Conservation (phyloP, 2,113 vertebrate species). For the Megaceryle torquata region DNA sequence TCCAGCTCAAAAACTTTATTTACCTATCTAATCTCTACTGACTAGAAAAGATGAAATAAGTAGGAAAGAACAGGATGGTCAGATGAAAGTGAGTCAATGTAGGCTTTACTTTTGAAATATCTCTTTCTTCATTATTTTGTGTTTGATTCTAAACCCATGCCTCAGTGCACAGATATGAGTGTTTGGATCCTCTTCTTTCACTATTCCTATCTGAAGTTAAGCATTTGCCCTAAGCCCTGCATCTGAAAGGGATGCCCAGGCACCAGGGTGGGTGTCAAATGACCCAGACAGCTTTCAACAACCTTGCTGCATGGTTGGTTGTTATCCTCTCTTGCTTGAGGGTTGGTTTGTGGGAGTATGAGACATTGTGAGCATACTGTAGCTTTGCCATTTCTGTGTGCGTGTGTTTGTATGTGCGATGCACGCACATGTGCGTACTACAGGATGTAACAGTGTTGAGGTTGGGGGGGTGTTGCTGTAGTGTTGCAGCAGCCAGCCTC, state of each 20-base stretch:
- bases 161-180: not conserved
- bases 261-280: rapidly evolving
- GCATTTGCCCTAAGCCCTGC: not conserved
- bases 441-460: too few species aligned
- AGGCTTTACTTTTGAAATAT: constrained; percentile 23
- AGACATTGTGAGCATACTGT: not conserved
- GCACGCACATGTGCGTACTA: not conserved
- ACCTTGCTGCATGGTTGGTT: not conserved
- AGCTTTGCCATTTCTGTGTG: not conserved
- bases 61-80: not conserved
- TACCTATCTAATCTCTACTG: constrained; percentile 31
- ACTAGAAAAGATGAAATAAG: constrained; percentile 49
- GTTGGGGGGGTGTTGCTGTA: not conserved
- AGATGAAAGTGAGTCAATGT: not conserved
- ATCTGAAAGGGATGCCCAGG: not conserved
- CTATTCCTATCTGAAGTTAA: not conserved
- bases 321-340: not conserved
- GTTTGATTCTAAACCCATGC: not conserved
- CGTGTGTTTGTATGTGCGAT: not conserved
- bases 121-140: not conserved
- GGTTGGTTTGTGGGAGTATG: not conserved
- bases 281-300: not conserved
- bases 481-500: not conserved
- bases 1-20: constrained; percentile 16
- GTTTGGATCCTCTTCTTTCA: not conserved